phyloP scores from a whole-genome alignment of 2,888 invertebrate genomes.

The Melitaea athalia region DNA sequence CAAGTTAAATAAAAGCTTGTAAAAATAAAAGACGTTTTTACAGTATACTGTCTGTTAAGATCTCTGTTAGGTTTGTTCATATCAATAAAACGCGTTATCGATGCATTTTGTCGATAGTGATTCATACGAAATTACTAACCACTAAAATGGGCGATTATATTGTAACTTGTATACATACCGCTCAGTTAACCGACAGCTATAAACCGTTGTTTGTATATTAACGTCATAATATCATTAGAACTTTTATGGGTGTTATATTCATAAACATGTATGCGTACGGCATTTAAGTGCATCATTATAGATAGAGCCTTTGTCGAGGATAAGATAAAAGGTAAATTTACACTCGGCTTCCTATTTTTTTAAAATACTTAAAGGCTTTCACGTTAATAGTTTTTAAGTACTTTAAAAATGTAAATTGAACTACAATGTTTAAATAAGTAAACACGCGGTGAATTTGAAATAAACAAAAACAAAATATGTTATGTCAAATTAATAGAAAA shows the following conservation, averaged over 20 bases:
- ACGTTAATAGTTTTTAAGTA: slow-evolving; percentile 64
- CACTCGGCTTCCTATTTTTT: slow-evolving; percentile 54
- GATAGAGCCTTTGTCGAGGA: slow-evolving; percentile 52
- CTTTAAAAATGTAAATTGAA: slow-evolving; percentile 42
- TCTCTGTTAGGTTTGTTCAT: not conserved
- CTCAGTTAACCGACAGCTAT: slow-evolving; percentile 40
- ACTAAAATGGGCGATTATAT: slow-evolving; percentile 35
- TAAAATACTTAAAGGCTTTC: slow-evolving; percentile 52
- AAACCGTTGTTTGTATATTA: slow-evolving; percentile 53
- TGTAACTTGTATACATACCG: slow-evolving; percentile 32
- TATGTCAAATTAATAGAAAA: too few relatives aligned
- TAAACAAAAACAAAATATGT: not conserved
- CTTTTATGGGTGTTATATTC: slow-evolving; percentile 54
- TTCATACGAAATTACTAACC: slow-evolving; percentile 12
- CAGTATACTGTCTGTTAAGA: too few relatives aligned
- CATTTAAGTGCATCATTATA: slow-evolving; percentile 57
- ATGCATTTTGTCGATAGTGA: slow-evolving; percentile 4
- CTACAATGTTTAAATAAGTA: slow-evolving; percentile 1
- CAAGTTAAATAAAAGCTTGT: too few relatives aligned
- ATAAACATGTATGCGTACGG: slow-evolving; percentile 54
- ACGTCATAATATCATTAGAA: slow-evolving; percentile 53
- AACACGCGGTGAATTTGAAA: not conserved
- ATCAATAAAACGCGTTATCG: slow-evolving; percentile 3
- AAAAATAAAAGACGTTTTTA: too few relatives aligned
- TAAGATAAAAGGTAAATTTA: slow-evolving; percentile 61